Evolutionary conservation across 2,888 invertebrate genomes (phyloP), one percentile per base, ranked within the genome.

Genomic region (Stegana nigrithorax): DNA sequence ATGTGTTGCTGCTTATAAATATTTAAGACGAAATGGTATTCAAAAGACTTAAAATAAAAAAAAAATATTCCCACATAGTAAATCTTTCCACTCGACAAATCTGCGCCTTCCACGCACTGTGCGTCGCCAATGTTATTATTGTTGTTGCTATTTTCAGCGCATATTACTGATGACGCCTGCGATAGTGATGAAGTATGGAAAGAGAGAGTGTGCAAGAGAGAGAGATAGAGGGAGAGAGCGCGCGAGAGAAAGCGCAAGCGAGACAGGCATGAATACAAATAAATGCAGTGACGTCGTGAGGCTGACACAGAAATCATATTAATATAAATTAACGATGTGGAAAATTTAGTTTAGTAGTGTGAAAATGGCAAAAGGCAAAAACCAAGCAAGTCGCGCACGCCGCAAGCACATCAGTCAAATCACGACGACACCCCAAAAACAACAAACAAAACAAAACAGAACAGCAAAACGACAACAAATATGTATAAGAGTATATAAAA

Each of bases 261-360:
- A n/a, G 39, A 29, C 29, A 39, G 39, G 39, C 14, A 39, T 39
- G 39, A 39, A 39, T 39, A 32, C 32, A 32, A 32, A 39, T 17
- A 39, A 39, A 39, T 39, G 39, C 39, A 39, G n/a, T 39, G 17
- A 39, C 14, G 21, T 14, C 45, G 4, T 45, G 53, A 59, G 39
- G 68, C 75, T 79, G 81, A 81, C 80, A 80, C 77, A 75, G 75
- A 83, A 80, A 81, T 81, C 81, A 82, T 83, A 84, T 84, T 84
- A 84, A 84, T 84, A 84, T 83, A 84, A 84, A 84, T 84, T 84
- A 84, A 84, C 84, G 84, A 84, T 82, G 84, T 80, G 84, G 84
- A 84, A 84, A 84, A 84, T 84, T 84, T 83, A 84, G 83, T 84
- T 84, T 84, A 84, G 82, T 84, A 81, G 74, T 77, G 78, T 75